These are phyloP conservation scores for Maylandia zebra DNA, from an alignment of 2,113 vertebrate species.

Conservation along the genomic window DNA sequence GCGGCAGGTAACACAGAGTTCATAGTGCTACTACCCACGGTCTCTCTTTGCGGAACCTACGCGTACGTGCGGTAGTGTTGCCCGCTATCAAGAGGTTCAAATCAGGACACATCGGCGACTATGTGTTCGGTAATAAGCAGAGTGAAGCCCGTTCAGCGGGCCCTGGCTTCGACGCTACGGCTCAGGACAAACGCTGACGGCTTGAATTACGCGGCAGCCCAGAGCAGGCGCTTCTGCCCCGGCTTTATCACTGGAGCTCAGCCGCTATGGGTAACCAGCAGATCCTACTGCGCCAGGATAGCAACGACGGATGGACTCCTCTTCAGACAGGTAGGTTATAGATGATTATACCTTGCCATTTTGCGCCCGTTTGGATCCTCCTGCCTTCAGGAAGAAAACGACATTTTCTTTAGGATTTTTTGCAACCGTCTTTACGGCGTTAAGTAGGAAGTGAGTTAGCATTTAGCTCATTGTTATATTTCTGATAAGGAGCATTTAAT, in stretches of 20 bases:
- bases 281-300: constrained; percentile 38
- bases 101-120: not conserved
- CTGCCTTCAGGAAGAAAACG: not conserved
- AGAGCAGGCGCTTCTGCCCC: not conserved
- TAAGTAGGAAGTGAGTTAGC: not conserved
- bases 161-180: constrained; percentile 2
- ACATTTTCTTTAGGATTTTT: not conserved
- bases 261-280: not conserved
- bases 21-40: not conserved
- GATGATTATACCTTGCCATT: not conserved
- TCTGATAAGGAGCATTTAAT: not conserved
- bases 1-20: not conserved
- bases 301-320: constrained; percentile 22
- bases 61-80: not conserved
- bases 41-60: not conserved
- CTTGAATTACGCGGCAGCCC: not conserved
- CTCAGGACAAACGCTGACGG: not conserved
- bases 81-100: not conserved
- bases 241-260: fast-evolving
- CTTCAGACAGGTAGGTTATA: constrained; percentile 64
- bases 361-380: fast-evolving
- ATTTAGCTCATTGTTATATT: not conserved
- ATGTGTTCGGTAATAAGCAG: constrained; percentile 46
- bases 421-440: not conserved
- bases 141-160: not conserved